Base-by-base conservation (phyloP, 2,888 invertebrate genomes). In the Rosalia funebris region DNA sequence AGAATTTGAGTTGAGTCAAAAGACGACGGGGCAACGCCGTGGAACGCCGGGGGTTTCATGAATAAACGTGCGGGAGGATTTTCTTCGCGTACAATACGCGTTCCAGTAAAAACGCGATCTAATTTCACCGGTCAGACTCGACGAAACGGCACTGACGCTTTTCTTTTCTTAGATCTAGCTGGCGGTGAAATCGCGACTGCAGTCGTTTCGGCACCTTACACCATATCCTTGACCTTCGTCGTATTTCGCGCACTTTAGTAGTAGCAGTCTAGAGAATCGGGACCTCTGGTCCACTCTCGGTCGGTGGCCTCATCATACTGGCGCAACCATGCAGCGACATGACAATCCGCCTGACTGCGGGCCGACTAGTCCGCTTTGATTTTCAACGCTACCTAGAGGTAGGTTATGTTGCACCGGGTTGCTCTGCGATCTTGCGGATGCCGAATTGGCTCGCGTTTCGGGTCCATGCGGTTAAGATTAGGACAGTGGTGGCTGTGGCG, bases 261-360 rank as follows among this genome's bases (percentile, higher is more conserved):
- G n/a, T n/a, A 17, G n/a, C 15, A 39, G 32, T 46, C 42, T 17
- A 9, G 17, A 25, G 11, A 44, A 31, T 55, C 47, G 44, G 44
- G 14, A 19, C 42, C 42, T 14, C 14, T 14, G 62, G 52, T 59
- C 62, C 60, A 42, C 54, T 34, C 62, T 39, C 68, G 70, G 65
- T 68, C 70, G 70, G 70, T 69, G 70, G 70, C 70, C 70, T 63
- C 62, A 57, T 55, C 52, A 55, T 25, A 68, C 67, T 69, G 58
- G 11, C 42, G 19, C 19, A n/a, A 12, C 37, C 16, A 46, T 46
- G 46, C 1, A n/a, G n/a, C 32, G 32, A 46, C 19, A 32, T 16
- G 12, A 25, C 41, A 42, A 25, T 25, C 12, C 32, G 42, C 15
- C 41, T 15, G 32, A 53, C 32, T 31, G 10, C 19, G 20, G 45